Conservation (phyloP, 2,113 vertebrate genomes). For the Carassius carassius region DNA sequence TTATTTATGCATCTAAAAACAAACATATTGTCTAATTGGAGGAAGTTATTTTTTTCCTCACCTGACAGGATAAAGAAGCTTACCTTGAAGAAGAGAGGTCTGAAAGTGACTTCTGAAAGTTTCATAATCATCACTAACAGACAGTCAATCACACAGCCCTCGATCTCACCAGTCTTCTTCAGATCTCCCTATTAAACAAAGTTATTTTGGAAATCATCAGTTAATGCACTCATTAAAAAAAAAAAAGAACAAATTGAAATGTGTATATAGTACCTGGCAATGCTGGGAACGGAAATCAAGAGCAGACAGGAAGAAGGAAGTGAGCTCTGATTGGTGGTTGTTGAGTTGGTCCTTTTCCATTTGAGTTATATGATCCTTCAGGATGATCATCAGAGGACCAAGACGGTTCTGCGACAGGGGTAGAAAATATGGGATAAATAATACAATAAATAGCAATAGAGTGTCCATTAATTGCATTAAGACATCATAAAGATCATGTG, state of each 20-base stretch:
- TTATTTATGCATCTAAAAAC: background rate
- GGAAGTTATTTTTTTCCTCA: background rate
- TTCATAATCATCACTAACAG: slow-evolving; percentile 93
- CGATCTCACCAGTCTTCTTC: slow-evolving; percentile 78
- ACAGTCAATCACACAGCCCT: slow-evolving; percentile 83
- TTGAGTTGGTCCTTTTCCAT: slow-evolving; percentile 86
- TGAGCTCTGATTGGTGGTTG: slow-evolving; percentile 88
- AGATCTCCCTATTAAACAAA: slow-evolving; percentile 78
- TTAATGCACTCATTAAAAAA: no score
- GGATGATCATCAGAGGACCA: slow-evolving; percentile 83
- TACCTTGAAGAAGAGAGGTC: slow-evolving; percentile 97
- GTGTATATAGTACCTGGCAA: slow-evolving; percentile 72
- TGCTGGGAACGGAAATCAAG: slow-evolving; percentile 87
- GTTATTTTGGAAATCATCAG: background rate
- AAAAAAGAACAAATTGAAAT: no score
- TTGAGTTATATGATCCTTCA: slow-evolving; percentile 85
- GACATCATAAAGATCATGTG: background rate
- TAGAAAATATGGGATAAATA: background rate
- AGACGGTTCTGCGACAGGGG: slow-evolving; percentile 74
- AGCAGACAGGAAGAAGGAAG: slow-evolving; percentile 85
- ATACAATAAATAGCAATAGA: background rate
- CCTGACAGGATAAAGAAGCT: background rate
- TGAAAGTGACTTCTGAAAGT: slow-evolving; percentile 92
- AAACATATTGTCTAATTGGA: background rate
- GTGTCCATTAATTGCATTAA: background rate